These are phyloP conservation scores for Panopea generosa DNA, from an alignment of 2,888 invertebrate genomes.

Conservation along the genomic window DNA sequence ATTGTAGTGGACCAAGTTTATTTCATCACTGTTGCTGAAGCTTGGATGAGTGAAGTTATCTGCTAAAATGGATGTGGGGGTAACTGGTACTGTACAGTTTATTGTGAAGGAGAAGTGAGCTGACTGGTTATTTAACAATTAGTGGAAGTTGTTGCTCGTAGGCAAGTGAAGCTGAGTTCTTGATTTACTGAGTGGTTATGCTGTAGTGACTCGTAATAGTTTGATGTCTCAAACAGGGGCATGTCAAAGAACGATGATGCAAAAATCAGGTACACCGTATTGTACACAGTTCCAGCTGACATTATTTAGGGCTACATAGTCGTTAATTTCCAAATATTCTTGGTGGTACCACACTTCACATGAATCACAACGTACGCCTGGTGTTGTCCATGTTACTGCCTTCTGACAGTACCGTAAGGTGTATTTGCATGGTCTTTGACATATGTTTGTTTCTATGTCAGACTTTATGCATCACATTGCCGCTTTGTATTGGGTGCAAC, in stretches of 20 bases:
- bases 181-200: background rate
- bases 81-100: background rate
- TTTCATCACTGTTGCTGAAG: background rate
- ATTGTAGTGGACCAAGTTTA: background rate
- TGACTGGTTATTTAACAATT: too few species aligned
- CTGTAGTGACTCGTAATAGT: background rate
- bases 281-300: conserved; percentile 7
- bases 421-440: conserved; percentile 11
- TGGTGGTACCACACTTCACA: too few species aligned
- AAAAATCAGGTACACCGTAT: background rate
- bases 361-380: background rate
- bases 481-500: too few species aligned
- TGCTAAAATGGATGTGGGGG: background rate
- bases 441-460: background rate
- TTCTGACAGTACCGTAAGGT: conserved; percentile 8
- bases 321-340: background rate
- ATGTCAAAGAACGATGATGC: background rate
- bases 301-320: conserved; percentile 4
- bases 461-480: too few species aligned
- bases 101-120: background rate
- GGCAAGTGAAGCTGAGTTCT: background rate
- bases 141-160: background rate
- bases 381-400: conserved; percentile 19
- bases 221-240: conserved; percentile 1
- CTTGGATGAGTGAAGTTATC: background rate